Base-by-base conservation (phyloP, 2,113 vertebrate genomes). In the Chaenocephalus aceratus region DNA sequence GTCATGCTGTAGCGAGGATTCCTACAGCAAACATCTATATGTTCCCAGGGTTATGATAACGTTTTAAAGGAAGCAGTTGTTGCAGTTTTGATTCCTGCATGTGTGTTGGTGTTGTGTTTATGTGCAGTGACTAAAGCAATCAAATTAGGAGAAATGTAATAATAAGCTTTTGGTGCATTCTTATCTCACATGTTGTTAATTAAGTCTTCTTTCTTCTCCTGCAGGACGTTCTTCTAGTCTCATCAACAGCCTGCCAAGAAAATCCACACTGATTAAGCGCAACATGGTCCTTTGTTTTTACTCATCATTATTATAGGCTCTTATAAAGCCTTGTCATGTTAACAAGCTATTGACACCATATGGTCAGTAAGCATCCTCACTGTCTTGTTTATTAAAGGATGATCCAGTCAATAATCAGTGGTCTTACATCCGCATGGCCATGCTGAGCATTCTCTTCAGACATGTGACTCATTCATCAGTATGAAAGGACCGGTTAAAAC, bases 171-270 rank as follows among this genome's bases (percentile, higher is more conserved):
- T 49, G 2, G 0, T 54, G 14, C 7, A 6, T 61, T 61, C 12
- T 41, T 15, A 11, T 10, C 23, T 11, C 6, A 51, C 59, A 52
- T 14, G 8, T 8, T 51, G 30, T 49, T 69, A 3, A 82, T 77
- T 10, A 2, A 48, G 45, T 77, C 12, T 18, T 76, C 41, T 88
- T 26, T 79, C 41, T 82, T 84, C 74, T 75, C 36, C 68, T 85
- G 73, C 91, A 94, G 94, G 78, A 94, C 94, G 0, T 94, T 94
- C 84, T 94, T 94, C 89, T 94, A 92, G 81, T 66, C 26, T 57
- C 75, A 75, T 51, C 82, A 46, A 15, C 78, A 56, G 5, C 71
- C 82, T 75, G 79, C 87, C 81, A 86, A 82, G 80, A 74, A 65
- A 73, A 68, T 41, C 44, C 57, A 11, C 5, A 44, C 44, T 49